Evolutionary conservation across 2,888 invertebrate genomes (phyloP), one percentile per base, ranked within the genome.

Genomic region (Strigamia maritima): DNA sequence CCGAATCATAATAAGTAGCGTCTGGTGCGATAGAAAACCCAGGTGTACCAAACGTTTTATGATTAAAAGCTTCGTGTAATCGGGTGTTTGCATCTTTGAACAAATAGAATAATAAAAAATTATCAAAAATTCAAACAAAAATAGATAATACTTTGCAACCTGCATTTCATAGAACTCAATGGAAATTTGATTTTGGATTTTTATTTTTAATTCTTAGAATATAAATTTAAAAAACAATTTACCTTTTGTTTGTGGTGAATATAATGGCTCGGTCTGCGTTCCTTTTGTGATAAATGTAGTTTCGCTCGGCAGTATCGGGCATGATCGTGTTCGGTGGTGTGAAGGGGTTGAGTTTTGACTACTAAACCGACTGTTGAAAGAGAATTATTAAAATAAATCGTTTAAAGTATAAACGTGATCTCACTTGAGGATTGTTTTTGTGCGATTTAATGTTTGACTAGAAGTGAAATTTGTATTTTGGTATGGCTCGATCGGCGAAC

Each of bases 271-370:
- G 19, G 81, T 81, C 76, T 81, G 81, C 19, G 81, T 81, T 24
- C 80, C 78, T 77, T 79, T 81, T 65, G 81, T 80, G 31, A 81
- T 79, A 14, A 80, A 78, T 16, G 81, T 79, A 49, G 79, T 80
- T 77, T 81, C 79, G 77, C 81, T 81, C 16, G 81, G 81, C 16
- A 81, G 78, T 24, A 80, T 80, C n/a, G 81, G 81, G 28, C 81
- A 81, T 19, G 81, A 81, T 19, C 79, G 35, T 24, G 81, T 16
- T 76, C 79, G 79, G 28, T 77, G 76, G 79, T 81, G 81, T 38
- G 80, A 54, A 28, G 80, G 81, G 14, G 80, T 81, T 28, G 81
- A 81, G 22, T 75, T 80, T 40, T 80, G 80, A 75, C 81, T 81
- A 10, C 78, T 26, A 28, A 22, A 14, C 3, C 38, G 19, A 10